A percentile compares a stretch with the other conserved stretches of the same genome.
These are phyloP conservation scores for Sebastes trivittatus DNA, from an alignment of 2,797 vertebrate genomes.

Conservation along the genomic window DNA sequence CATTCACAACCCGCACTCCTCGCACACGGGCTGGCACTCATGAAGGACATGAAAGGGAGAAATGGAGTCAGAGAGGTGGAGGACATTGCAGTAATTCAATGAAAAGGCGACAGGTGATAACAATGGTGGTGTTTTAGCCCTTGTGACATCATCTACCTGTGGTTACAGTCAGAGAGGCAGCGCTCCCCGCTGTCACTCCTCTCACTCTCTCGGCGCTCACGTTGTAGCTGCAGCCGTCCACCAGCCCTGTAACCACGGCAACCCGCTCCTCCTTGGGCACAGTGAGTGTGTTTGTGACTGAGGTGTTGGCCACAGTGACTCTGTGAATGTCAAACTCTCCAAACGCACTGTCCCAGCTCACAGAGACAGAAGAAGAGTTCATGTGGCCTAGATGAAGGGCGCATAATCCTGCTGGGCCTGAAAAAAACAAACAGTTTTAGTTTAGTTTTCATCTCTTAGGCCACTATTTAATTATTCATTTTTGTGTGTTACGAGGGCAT, in stretches of 20 bases:
- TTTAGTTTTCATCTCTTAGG: not conserved
- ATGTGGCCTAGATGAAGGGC: slow-evolving; percentile 74
- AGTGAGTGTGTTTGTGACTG: slow-evolving; percentile 62
- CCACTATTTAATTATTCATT: not conserved
- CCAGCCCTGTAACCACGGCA: slow-evolving; percentile 78
- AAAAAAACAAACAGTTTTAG: slow-evolving; percentile 33
- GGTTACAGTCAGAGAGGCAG: slow-evolving; percentile 74
- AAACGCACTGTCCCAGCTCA: slow-evolving; percentile 81
- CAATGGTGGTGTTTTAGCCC: not conserved
- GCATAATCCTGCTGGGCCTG: slow-evolving; percentile 85
- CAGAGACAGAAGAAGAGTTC: slow-evolving; percentile 80
- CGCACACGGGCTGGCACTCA: slow-evolving; percentile 61
- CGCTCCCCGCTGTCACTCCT: slow-evolving; percentile 67
- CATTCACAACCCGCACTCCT: slow-evolving; percentile 47
- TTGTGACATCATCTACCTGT: slow-evolving; percentile 75
- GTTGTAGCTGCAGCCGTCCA: slow-evolving; percentile 85
- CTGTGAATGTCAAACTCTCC: slow-evolving; percentile 86
- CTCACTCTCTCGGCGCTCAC: slow-evolving; percentile 82
- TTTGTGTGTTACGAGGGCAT: not conserved
- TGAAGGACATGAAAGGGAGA: slow-evolving; percentile 16
- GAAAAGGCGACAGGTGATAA: not conserved
- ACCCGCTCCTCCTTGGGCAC: slow-evolving; percentile 68
- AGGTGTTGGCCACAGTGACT: slow-evolving; percentile 72
- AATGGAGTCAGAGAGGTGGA: slow-evolving; percentile 13
- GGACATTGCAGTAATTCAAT: slow-evolving; percentile 22